phyloP scores from a whole-genome alignment of 2,113 vertebrate species.

The Lepidothrix coronata region DNA sequence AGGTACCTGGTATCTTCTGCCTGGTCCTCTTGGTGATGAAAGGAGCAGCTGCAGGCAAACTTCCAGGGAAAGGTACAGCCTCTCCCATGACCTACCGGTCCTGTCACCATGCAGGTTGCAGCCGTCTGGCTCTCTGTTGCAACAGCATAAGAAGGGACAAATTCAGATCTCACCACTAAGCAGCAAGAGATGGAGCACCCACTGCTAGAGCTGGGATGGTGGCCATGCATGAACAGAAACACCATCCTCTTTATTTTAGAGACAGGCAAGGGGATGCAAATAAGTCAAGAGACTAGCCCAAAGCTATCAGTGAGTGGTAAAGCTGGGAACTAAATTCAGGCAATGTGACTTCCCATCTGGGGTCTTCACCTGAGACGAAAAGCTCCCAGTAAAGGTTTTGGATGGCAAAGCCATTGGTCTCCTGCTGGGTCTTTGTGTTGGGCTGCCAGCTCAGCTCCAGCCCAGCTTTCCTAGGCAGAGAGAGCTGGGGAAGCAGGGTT shows the following conservation, averaged over 20 bases:
- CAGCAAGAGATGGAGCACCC: not conserved
- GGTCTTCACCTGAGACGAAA: not conserved
- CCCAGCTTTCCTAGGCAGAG: not conserved
- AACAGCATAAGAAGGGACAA: not conserved
- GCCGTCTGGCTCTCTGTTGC: not conserved
- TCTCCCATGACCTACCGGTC: accelerated
- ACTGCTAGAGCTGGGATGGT: not conserved
- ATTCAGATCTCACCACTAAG: not conserved
- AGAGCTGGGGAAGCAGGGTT: not conserved
- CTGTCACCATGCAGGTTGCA: not conserved
- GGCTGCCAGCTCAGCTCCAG: not conserved
- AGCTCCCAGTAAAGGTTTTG: not conserved
- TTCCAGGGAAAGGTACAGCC: not conserved
- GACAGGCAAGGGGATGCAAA: not conserved
- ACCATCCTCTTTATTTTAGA: not conserved
- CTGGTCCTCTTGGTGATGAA: not conserved
- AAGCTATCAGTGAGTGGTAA: not conserved
- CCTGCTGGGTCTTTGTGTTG: not conserved
- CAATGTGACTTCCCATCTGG: not conserved
- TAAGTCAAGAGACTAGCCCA: not conserved
- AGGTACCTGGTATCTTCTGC: not conserved
- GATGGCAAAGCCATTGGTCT: not conserved
- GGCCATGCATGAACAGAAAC: not conserved
- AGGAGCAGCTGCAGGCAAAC: not conserved
- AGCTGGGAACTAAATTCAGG: not conserved